A percentile compares a stretch with the other conserved stretches of the same genome.
Conservation (phyloP, 2,888 invertebrate species). For the Oscheius sp. region DNA sequence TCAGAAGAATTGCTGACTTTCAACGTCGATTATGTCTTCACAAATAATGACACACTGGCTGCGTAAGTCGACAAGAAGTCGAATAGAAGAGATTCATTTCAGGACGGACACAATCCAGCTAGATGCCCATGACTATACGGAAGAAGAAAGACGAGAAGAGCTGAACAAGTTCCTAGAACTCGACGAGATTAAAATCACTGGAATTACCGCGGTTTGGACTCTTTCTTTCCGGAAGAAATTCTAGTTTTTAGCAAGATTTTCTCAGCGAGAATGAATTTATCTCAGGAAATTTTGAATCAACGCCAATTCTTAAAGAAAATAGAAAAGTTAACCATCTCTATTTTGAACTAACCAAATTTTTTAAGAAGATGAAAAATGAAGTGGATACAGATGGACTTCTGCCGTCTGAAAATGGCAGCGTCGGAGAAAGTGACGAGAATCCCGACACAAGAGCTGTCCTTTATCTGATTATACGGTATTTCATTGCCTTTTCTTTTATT, state of each 20-base stretch:
- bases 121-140: slow-evolving; percentile 14
- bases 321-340: neutral
- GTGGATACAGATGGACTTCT: neutral
- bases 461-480: no score
- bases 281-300: neutral
- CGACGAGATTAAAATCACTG: slow-evolving; percentile 11
- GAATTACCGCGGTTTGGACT: slow-evolving; percentile 8
- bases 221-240: neutral
- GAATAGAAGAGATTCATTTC: neutral
- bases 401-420: neutral
- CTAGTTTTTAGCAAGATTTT: slow-evolving; percentile 6
- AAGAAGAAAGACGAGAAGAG: slow-evolving; percentile 20
- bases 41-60: slow-evolving; percentile 43
- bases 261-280: slow-evolving; percentile 1
- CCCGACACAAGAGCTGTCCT: neutral
- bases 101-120: slow-evolving; percentile 10
- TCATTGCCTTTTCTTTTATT: neutral
- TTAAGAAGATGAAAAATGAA: neutral
- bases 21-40: slow-evolving; percentile 41
- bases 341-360: neutral
- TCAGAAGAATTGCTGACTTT: slow-evolving; percentile 37
- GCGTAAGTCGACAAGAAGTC: slow-evolving; percentile 29
- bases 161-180: slow-evolving; percentile 21
- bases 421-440: neutral
- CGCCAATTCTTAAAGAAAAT: neutral